Base-by-base conservation (phyloP, 2,797 vertebrate genomes). In the Schizopygopsis pylzovi region DNA sequence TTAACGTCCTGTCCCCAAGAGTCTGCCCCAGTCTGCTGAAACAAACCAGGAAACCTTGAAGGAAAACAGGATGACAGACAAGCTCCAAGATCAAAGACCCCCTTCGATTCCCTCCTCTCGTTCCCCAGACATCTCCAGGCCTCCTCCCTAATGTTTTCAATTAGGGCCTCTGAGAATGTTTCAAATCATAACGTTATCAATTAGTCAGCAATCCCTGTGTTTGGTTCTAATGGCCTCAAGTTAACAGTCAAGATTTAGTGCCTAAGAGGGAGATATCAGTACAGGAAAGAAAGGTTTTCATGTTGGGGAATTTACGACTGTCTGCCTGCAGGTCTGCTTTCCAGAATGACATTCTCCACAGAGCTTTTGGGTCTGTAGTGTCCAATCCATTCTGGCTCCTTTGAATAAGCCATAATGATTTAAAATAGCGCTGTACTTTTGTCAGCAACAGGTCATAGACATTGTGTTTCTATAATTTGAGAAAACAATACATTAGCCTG, bases 41-140 rank as follows among this genome's bases (percentile, higher is more conserved):
- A 93, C 90, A 91, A 93, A 92, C 90, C 93, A 93, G 93, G 90
- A 92, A 91, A 88, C 89, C 87, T 90, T 89, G 89, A 90, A 92
- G 89, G 91, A 92, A 92, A 92, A 90, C 92, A 92, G 90, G 91
- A 91, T 72, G 87, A 87, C 88, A 91, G 91, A 91, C 90, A 90
- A 90, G 89, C 87, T 65, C 73, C 49, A 77, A 93, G 92, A 93
- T 93, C 91, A 93, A 93, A 93, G 92, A 63, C 85, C 85, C 85
- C 86, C 85, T 63, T 87, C 85, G 85, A 86, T 88, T 87, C 88
- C 83, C 83, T 20, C 49, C 7, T 59, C 75, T 84, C 81, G 15
- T 41, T 89, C 90, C 71, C 88, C 89, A 86, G 71, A 90, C 87
- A 90, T 89, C 87, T 86, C 86, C 87, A 88, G 83, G 77, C 89